Evolutionary conservation across 2,888 invertebrate species (phyloP).

Genomic region (Euzetes globulus): DNA sequence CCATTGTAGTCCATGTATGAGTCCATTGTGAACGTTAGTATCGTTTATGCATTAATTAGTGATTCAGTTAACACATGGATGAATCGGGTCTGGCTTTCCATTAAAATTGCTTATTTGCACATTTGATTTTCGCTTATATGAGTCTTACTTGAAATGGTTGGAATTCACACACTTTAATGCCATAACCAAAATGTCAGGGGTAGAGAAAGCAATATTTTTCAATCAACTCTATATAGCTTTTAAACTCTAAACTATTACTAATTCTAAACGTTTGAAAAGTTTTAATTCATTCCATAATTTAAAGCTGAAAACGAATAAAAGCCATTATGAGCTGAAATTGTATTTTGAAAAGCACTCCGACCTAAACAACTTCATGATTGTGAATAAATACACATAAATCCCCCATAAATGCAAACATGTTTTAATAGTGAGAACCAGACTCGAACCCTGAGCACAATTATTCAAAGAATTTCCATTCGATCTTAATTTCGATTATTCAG

Average conservation of each 20-base stretch:
- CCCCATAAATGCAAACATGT: background rate
- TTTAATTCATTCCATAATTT: slow-evolving; percentile 7
- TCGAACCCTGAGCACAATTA: background rate
- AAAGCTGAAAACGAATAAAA: background rate
- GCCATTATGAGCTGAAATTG: background rate
- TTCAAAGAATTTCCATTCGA: too few species aligned
- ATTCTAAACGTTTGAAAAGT: background rate
- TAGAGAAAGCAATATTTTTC: background rate
- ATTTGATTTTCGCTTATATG: background rate
- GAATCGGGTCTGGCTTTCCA: background rate
- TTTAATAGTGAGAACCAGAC: background rate
- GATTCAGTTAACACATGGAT: slow-evolving; percentile 2
- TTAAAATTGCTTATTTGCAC: slow-evolving; percentile 13
- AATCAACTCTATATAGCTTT: background rate
- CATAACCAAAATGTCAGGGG: slow-evolving; percentile 8
- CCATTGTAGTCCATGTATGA: background rate
- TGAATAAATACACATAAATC: background rate
- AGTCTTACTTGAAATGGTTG: background rate
- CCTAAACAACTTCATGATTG: background rate
- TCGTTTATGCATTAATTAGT: slow-evolving; percentile 2
- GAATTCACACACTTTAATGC: background rate
- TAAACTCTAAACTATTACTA: background rate
- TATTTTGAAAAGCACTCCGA: background rate
- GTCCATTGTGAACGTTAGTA: background rate
- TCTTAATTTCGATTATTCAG: too few species aligned